phyloP scores from a whole-genome alignment of 2,113 vertebrate species.

The Microcebus tavaratra region DNA sequence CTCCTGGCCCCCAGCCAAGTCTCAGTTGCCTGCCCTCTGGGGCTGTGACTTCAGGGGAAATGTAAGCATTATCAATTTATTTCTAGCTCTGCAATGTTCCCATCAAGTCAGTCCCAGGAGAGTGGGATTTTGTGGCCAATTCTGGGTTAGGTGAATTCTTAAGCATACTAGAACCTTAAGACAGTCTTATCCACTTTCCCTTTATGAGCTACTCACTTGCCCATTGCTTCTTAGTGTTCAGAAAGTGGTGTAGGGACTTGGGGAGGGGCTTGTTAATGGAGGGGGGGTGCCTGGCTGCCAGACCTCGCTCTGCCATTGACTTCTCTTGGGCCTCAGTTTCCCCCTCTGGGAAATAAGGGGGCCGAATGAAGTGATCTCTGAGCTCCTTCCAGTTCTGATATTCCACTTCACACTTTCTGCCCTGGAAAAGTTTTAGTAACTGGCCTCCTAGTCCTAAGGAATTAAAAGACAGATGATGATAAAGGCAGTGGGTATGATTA shows the following conservation, averaged over 20 bases:
- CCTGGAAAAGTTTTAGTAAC: not conserved
- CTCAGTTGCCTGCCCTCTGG: not conserved
- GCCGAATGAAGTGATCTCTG: not conserved
- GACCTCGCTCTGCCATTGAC: not conserved
- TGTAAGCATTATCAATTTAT: not conserved
- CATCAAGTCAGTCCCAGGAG: not conserved
- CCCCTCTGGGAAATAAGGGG: not conserved
- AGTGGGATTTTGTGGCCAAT: not conserved
- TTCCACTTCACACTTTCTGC: not conserved
- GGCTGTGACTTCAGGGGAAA: not conserved
- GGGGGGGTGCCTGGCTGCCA: not conserved
- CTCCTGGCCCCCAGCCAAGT: not conserved
- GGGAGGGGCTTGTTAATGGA: not conserved
- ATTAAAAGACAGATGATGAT: not conserved
- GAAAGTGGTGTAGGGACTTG: not conserved
- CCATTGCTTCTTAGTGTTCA: not conserved
- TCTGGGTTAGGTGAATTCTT: not conserved
- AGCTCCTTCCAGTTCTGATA: not conserved
- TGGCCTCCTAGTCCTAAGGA: not conserved
- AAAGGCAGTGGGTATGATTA: rapidly evolving
- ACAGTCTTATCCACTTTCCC: not conserved
- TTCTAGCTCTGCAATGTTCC: not conserved
- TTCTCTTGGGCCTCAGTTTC: not conserved
- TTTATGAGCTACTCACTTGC: not conserved
- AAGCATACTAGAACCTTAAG: not conserved